Base-by-base conservation (phyloP, 1,140 invertebrate species). In the Dinothrombium tinctorium region DNA sequence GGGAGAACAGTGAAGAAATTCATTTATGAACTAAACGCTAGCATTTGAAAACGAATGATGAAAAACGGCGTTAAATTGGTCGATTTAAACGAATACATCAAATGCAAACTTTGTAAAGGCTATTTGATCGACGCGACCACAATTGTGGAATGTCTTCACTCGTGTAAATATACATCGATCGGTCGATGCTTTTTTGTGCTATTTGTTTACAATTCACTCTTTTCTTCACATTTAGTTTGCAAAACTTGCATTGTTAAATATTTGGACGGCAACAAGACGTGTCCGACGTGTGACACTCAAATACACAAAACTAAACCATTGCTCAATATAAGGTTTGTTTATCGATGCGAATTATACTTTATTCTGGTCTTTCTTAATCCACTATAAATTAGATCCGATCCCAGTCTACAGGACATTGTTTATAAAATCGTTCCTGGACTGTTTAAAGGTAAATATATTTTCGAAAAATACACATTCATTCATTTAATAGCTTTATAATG, bases 41-140 rank as follows among this genome's bases (percentile, higher is more conserved):
- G n/a, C n/a, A n/a, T n/a, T n/a, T n/a, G n/a, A n/a, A n/a, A n/a
- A n/a, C n/a, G n/a, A n/a, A n/a, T n/a, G n/a, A n/a, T n/a, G n/a
- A n/a, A n/a, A n/a, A n/a, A n/a, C n/a, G n/a, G n/a, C n/a, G n/a
- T n/a, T n/a, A n/a, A n/a, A n/a, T n/a, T n/a, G n/a, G n/a, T n/a
- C n/a, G n/a, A n/a, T 19, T 22, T 82, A 41, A 80, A 78, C 53
- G 64, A 69, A 8, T 70, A 74, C 51, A 57, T 83, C 38, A 71
- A 69, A 15, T 95, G 87, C 61, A 69, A 69, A 40, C 60, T 95
- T 33, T 95, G 87, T 61, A 68, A 70, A 44, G 86, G 87, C 17
- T 94, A 94, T 54, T 74, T 84, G 52, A 76, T 95, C 44, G 83
- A 95, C 59, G 86, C 87, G 4, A 90, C 83, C 5, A 87, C 84